phyloP scores from a whole-genome alignment of 1,140 invertebrate species.

The Meloidogyne floridensis region DNA sequence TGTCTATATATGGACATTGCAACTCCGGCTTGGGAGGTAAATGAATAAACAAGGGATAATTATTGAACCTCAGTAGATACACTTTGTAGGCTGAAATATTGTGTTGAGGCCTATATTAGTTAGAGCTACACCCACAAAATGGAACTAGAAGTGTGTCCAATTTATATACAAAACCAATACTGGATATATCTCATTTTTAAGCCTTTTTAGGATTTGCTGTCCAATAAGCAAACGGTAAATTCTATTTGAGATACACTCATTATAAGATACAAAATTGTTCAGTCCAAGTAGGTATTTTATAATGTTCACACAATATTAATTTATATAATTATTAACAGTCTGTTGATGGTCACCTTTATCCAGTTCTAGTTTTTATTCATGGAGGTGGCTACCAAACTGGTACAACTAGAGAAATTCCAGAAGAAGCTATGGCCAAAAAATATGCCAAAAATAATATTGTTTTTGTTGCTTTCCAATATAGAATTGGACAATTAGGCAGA shows the following conservation, averaged over 20 bases:
- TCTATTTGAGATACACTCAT: too few species aligned
- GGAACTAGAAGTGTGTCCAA: too few species aligned
- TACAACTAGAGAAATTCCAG: slow-evolving; percentile 1
- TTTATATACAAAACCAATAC: too few species aligned
- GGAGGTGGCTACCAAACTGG: slow-evolving; percentile 45
- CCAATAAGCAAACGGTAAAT: too few species aligned
- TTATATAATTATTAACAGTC: not conserved
- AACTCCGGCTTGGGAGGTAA: slow-evolving; percentile 15
- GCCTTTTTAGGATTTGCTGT: too few species aligned
- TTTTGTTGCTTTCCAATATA: slow-evolving; percentile 40
- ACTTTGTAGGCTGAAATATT: too few species aligned
- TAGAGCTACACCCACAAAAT: too few species aligned
- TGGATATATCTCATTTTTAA: too few species aligned
- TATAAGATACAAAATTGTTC: too few species aligned
- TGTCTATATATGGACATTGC: slow-evolving; percentile 50
- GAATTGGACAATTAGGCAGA: slow-evolving; percentile 33
- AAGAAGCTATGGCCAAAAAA: slow-evolving; percentile 30
- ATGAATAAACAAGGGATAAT: not conserved
- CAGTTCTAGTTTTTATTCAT: slow-evolving; percentile 62
- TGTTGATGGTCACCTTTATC: slow-evolving; percentile 35
- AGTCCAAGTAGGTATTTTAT: too few species aligned
- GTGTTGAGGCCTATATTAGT: too few species aligned
- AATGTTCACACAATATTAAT: not conserved
- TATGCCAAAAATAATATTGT: slow-evolving; percentile 31
- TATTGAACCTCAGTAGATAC: too few species aligned